These are phyloP conservation scores for Scrobipalpa costella DNA, from an alignment of 2,888 invertebrate species.

Conservation along the genomic window DNA sequence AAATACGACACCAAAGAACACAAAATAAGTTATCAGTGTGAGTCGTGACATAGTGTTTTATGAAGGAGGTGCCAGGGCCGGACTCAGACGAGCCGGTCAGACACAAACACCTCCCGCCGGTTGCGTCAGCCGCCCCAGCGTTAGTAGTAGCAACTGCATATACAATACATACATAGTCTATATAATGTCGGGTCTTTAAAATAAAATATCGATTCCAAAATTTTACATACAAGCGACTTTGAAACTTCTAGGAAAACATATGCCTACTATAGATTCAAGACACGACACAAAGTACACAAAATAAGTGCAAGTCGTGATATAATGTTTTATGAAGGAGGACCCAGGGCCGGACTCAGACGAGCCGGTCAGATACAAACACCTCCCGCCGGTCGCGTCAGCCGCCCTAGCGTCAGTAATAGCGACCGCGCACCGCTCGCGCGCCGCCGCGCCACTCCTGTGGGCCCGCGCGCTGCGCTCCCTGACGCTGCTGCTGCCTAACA, in stretches of 20 bases:
- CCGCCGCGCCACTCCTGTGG: conserved; percentile 42
- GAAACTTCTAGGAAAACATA: no score
- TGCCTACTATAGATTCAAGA: background rate
- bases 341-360: conserved; percentile 53
- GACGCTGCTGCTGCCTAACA: conserved; percentile 51
- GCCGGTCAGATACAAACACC: conserved; percentile 58
- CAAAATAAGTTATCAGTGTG: no score
- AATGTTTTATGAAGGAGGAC: conserved; percentile 50
- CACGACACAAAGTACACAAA: background rate
- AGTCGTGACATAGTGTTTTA: background rate
- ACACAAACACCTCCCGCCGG: conserved; percentile 61
- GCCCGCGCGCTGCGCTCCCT: conserved; percentile 47
- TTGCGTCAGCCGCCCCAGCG: conserved; percentile 53
- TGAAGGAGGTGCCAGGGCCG: conserved; percentile 58
- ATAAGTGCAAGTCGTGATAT: background rate
- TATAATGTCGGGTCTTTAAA: no score
- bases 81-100: conserved; percentile 53
- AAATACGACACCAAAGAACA: no score
- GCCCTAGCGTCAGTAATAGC: conserved; percentile 45
- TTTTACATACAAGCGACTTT: no score
- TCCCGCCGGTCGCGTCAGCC: conserved; percentile 59
- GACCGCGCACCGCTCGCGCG: conserved; percentile 47
- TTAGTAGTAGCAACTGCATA: conserved; percentile 50
- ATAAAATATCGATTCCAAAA: no score
- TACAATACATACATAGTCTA: no score